Conservation (phyloP, 2,888 invertebrate genomes). For the Candidula unifasciata region DNA sequence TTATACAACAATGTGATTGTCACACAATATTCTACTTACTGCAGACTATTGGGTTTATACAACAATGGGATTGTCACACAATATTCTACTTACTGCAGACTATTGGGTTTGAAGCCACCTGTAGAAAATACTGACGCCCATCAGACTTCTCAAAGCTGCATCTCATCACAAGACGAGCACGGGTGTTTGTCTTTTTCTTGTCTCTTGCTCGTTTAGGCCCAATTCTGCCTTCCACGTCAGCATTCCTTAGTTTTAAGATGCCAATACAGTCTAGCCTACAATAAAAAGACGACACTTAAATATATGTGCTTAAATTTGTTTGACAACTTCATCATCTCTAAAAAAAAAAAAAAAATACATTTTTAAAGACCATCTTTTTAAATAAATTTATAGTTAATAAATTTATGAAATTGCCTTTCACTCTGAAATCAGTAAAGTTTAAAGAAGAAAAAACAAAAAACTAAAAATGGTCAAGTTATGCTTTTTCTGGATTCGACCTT, state of each 20-base stretch:
- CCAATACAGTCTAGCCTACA: conserved; percentile 95
- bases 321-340: not conserved
- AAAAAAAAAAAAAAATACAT: no score
- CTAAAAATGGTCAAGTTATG: no score
- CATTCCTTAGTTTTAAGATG: conserved; percentile 91
- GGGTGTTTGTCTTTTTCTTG: conserved; percentile 93
- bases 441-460: no score
- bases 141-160: conserved; percentile 88
- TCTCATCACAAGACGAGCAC: conserved; percentile 95
- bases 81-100: conserved; percentile 77
- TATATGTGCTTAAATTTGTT: not conserved
- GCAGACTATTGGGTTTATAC: no score
- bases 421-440: no score
- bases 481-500: no score
- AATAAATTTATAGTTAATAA: no score
- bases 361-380: not conserved
- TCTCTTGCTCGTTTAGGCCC: conserved; percentile 71
- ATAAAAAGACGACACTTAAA: conserved; percentile 21
- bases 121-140: conserved; percentile 86
- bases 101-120: conserved; percentile 77
- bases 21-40: no score
- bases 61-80: no score
- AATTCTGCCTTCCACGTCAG: conserved; percentile 91
- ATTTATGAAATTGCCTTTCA: no score
- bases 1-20: no score